Evolutionary conservation across 2,113 vertebrate species (phyloP).

Genomic region (Acanthochromis polyacanthus): DNA sequence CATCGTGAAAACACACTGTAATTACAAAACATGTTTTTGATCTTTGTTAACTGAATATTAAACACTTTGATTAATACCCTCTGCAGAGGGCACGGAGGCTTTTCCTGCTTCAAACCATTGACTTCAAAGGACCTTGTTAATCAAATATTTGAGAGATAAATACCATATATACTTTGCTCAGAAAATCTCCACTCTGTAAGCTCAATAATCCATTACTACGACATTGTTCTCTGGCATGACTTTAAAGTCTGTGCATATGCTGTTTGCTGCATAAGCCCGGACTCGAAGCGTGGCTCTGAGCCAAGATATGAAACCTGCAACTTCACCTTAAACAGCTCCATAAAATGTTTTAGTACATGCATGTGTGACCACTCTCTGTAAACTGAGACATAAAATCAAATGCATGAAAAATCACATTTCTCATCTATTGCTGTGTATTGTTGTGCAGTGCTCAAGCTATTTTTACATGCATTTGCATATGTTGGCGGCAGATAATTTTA

Average conservation of each 20-base stretch:
- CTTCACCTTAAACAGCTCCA: conserved; percentile 24
- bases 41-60: conserved; percentile 76
- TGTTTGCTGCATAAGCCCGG: conserved; percentile 35
- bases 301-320: conserved; percentile 39
- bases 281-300: conserved; percentile 21
- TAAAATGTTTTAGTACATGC: conserved; percentile 29
- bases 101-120: conserved; percentile 58
- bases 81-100: conserved; percentile 45
- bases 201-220: conserved; percentile 51
- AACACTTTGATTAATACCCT: conserved; percentile 69
- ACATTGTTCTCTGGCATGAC: conserved; percentile 56
- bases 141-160: conserved; percentile 65
- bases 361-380: conserved; percentile 26
- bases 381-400: conserved; percentile 37
- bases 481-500: conserved; percentile 19
- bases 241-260: conserved; percentile 49
- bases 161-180: conserved; percentile 44
- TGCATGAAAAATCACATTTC: conserved; percentile 24
- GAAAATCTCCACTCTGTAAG: conserved; percentile 38
- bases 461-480: conserved; percentile 21
- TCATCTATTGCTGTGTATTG: conserved; percentile 25
- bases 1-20: conserved; percentile 40
- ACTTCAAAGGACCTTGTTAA: conserved; percentile 70
- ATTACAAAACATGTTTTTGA: conserved; percentile 76
- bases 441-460: conserved; percentile 18